Base-by-base conservation (phyloP, 1,140 invertebrate genomes). In the Lysiphlebus fabarum region DNA sequence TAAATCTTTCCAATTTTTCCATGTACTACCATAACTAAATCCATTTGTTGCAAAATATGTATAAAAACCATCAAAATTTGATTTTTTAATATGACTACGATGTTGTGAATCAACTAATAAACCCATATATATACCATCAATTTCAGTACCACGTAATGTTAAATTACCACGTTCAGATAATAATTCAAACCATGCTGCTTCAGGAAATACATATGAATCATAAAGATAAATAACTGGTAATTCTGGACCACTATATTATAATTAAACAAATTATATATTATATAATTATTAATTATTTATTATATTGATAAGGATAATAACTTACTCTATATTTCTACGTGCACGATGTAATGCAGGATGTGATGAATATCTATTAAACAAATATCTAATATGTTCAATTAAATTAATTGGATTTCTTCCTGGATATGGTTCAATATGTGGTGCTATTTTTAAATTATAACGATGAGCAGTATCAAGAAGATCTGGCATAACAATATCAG, bases 31-130 rank as follows among this genome's bases (percentile, higher is more conserved):
- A 64, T 82, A 85, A 61, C 82, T 83, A 44, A 83, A 84, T 4
- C 82, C 82, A 71, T 85, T 85, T 34, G 77, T 79, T 1, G 83
- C 82, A 65, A 84, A 79, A 53, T 84, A 84, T n/a, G 82, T 84
- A 61, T 86, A 86, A 65, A 85, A 86, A 7, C 84, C 84, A 71
- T 86, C 83, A 62, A 86, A 86, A 58, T 83, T 78, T 12, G 83
- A 77, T 56, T 82, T 81, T 64, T 81, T 81, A 43, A 82, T 79
- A 55, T 81, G 77, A 63, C 75, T 78, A 49, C 69, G 68, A 59
- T 82, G 78, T 42, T 73, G 68, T 6, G 76, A 65, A 43, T 81
- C 70, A 54, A 83, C 81, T 58, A 75, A 73, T 59, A 80, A 76
- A 10, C 82, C 84, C 53, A 86, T 78, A 51, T 83, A 84, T n/a